A percentile compares a stretch with the other conserved stretches of the same genome.
These are phyloP conservation scores for Mixornis gularis DNA, from an alignment of 2,113 vertebrate species.

Conservation along the genomic window DNA sequence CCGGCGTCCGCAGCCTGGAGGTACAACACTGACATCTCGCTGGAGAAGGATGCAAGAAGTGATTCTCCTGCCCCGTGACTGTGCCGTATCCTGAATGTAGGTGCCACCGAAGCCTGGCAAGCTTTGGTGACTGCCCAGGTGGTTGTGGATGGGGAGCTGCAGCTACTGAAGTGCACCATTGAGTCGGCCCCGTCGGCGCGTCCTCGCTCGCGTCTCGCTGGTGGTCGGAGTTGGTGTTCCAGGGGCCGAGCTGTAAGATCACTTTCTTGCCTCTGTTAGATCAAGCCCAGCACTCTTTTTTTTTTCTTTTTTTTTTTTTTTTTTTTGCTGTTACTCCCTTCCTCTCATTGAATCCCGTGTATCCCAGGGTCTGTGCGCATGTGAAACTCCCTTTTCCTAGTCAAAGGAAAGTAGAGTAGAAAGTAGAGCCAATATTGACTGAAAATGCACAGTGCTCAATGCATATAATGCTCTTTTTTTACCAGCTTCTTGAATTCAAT, in stretches of 20 bases:
- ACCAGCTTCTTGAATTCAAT: slow-evolving; percentile 57
- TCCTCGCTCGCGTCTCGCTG: slow-evolving; percentile 29
- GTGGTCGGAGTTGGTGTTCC: background rate
- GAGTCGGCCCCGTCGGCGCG: background rate
- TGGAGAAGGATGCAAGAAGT: slow-evolving; percentile 23
- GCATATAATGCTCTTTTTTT: slow-evolving; percentile 66
- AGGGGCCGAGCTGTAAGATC: slow-evolving; percentile 25
- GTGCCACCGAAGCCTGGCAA: background rate
- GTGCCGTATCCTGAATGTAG: slow-evolving; percentile 42
- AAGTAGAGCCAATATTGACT: slow-evolving; percentile 54
- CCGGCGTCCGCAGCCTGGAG: background rate
- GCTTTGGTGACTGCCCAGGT: background rate
- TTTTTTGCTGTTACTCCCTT: slow-evolving; percentile 42
- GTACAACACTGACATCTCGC: background rate
- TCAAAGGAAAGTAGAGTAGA: slow-evolving; percentile 59
- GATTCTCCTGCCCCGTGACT: slow-evolving; percentile 23
- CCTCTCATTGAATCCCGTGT: slow-evolving; percentile 42
- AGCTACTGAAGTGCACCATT: background rate
- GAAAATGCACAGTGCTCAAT: slow-evolving; percentile 62
- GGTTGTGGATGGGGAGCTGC: slow-evolving; percentile 50
- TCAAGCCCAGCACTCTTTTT: slow-evolving; percentile 36
- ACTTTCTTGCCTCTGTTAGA: slow-evolving; percentile 48
- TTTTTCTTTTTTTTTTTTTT: background rate
- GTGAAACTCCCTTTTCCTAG: slow-evolving; percentile 59
- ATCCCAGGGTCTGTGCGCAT: slow-evolving; percentile 58